Percentiles rank a stretch among this genome's conserved stretches.
Evolutionary conservation across 2,797 vertebrate genomes (phyloP).

Genomic region (Notoglanidium macrostoma): DNA sequence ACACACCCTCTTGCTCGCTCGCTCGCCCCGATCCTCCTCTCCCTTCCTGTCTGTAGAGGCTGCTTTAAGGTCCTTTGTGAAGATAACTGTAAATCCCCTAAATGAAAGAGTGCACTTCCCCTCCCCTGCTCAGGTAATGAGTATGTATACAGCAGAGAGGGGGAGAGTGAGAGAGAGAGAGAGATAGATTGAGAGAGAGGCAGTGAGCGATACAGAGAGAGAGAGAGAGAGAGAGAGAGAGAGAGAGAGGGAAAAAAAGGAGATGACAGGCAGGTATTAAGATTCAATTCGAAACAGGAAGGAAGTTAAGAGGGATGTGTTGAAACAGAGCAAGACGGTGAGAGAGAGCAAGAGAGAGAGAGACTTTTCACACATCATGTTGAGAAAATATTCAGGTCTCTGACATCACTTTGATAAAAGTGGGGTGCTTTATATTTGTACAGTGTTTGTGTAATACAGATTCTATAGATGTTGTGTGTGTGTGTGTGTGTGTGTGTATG

Average conservation of each 20-base stretch:
- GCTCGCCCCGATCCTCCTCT: not conserved
- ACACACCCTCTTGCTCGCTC: not conserved
- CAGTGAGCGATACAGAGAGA: constrained; percentile 30
- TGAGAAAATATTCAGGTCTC: constrained; percentile 41
- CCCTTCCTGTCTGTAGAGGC: constrained; percentile 30
- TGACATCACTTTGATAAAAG: constrained; percentile 13
- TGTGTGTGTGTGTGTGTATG: constrained; percentile 64
- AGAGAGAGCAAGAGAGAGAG: constrained; percentile 54
- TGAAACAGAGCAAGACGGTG: constrained; percentile 59
- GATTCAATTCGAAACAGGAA: constrained; percentile 68
- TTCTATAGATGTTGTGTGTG: constrained; percentile 58
- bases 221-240: constrained; percentile 51
- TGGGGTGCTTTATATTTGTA: not conserved
- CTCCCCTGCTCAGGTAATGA: constrained; percentile 50
- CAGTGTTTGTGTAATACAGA: constrained; percentile 14
- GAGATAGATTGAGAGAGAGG: constrained; percentile 58
- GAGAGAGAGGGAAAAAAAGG: constrained; percentile 38
- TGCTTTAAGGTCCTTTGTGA: constrained; percentile 39
- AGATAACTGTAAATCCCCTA: constrained; percentile 73
- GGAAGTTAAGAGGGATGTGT: constrained; percentile 65
- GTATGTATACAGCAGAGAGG: constrained; percentile 44
- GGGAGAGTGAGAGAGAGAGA: constrained; percentile 21
- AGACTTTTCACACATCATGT: constrained; percentile 60
- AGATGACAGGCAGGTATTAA: constrained; percentile 61
- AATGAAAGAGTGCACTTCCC: constrained; percentile 74